Percentiles rank a stretch among this genome's conserved stretches.
phyloP scores from a whole-genome alignment of 2,113 vertebrate genomes.

The Amia ocellicauda region DNA sequence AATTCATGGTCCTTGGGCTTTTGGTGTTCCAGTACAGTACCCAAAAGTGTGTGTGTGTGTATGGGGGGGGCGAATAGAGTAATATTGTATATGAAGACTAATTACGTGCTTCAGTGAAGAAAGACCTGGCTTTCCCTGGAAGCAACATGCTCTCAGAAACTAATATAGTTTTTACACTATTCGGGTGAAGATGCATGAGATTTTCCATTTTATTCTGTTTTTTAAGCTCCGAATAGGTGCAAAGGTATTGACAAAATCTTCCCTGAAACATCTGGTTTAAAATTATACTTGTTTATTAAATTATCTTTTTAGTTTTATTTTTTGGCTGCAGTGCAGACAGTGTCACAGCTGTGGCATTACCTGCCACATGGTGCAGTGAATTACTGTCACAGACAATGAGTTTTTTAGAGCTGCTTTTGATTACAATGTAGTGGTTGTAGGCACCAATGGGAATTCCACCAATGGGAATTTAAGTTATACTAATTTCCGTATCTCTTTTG shows the following conservation, averaged over 20 bases:
- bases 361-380: not conserved
- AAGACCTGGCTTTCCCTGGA: slow-evolving; percentile 23
- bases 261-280: slow-evolving; percentile 27
- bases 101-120: slow-evolving; percentile 31
- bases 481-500: too few relatives aligned
- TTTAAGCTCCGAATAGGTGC: slow-evolving; percentile 6
- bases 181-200: slow-evolving; percentile 5
- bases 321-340: not conserved
- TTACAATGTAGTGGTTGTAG: too few relatives aligned
- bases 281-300: slow-evolving; percentile 24
- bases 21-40: not conserved
- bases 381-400: not conserved
- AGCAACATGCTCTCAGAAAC: slow-evolving; percentile 22
- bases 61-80: not conserved
- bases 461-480: not conserved
- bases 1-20: not conserved
- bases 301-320: slow-evolving; percentile 16
- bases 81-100: slow-evolving; percentile 12
- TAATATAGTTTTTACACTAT: slow-evolving; percentile 20
- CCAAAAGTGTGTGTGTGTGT: too few relatives aligned
- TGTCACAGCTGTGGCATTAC: slow-evolving; percentile 14
- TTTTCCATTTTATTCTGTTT: slow-evolving; percentile 15
- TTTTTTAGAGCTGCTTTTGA: not conserved
- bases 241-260: slow-evolving; percentile 28
- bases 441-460: not conserved